Percentiles rank a stretch among this genome's conserved stretches.
Evolutionary conservation across 2,113 vertebrate genomes (phyloP).

Genomic region (cat (Felis catus)): F.catus_Fca126_mat1.0 CM031411.1:17000501-17001000

Average conservation of each 20-base stretch:
- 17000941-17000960: neutral
- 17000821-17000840: neutral
- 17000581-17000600: too few species aligned
- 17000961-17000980: neutral
- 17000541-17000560: too few species aligned
- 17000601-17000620: too few species aligned
- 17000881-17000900: neutral
- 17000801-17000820: neutral
- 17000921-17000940: neutral
- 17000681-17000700: neutral
- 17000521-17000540: too few species aligned
- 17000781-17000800: neutral
- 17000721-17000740: neutral
- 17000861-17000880: neutral
- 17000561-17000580: too few species aligned
- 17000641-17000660: neutral
- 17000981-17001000: neutral
- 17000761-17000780: neutral
- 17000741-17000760: neutral
- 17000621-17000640: neutral
- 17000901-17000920: neutral
- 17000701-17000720: neutral
- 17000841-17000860: neutral
- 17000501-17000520: too few species aligned
- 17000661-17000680: neutral